These are phyloP conservation scores for Hoplodrina blanda DNA, from an alignment of 2,888 invertebrate genomes.

Conservation along the genomic window DNA sequence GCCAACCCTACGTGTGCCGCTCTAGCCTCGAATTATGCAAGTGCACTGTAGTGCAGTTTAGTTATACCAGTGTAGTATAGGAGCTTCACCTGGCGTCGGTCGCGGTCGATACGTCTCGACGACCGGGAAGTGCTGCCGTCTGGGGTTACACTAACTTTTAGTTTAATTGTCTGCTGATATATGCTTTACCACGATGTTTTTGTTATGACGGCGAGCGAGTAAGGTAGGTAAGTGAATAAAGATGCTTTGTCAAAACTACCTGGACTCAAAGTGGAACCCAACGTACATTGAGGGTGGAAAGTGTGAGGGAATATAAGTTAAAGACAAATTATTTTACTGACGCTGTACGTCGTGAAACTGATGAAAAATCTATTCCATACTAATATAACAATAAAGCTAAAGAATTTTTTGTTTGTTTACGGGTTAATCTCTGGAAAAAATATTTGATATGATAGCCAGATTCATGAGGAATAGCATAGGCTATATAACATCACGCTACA, in stretches of 20 bases:
- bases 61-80: conserved; percentile 57
- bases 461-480: no score
- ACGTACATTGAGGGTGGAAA: not conserved
- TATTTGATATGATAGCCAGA: no score
- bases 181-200: conserved; percentile 28
- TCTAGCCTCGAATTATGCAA: conserved; percentile 61
- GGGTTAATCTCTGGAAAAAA: no score
- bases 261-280: not conserved
- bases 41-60: conserved; percentile 60
- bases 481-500: no score
- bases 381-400: no score
- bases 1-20: conserved; percentile 46
- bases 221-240: not conserved
- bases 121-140: conserved; percentile 60
- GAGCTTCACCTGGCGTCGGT: conserved; percentile 69
- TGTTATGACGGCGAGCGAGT: conserved; percentile 24
- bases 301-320: not conserved
- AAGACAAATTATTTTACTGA: no score
- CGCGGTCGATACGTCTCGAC: conserved; percentile 79
- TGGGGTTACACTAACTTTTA: conserved; percentile 52
- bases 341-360: no score
- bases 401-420: no score
- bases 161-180: conserved; percentile 57
- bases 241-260: not conserved
- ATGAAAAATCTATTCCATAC: not conserved